Evolutionary conservation across 2,113 vertebrate species (phyloP), one percentile per base, ranked within the genome.

Genomic region (Otus sunia): DNA sequence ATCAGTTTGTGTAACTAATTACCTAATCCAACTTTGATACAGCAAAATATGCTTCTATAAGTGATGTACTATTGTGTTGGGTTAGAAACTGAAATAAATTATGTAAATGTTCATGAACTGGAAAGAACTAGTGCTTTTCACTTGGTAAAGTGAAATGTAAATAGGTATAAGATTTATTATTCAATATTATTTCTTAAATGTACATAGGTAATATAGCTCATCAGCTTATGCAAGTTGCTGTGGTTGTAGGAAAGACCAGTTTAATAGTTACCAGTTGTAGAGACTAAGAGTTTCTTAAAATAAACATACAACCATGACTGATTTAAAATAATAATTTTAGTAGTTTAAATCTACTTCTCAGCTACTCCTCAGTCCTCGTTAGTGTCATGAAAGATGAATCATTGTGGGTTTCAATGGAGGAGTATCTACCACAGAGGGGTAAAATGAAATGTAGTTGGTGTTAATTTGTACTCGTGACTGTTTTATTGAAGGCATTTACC

Each of bases 321-420:
- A 81, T 91, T 91, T 52, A 75, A 86, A 90, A 63, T 63, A 2
- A 27, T 88, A 18, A 15, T 64, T 87, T 96, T 72, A 63, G 30
- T 71, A 91, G 23, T 26, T 84, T 75, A 72, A 72, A 71, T 79
- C 64, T 92, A 36, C 49, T 86, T 84, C 59, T 87, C 32, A 73
- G 83, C 69, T 92, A 81, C 39, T 81, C 56, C 74, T 90, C 86
- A 94, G 39, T 69, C 66, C 43, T 94, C 14, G 3, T 66, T 50
- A 89, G 60, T 89, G 76, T 92, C 73, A 85, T 26, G 32, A 87
- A 89, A 82, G 66, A 76, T 94, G 77, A 94, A 58, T 96, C 86
- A 79, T n/a, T 56, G 39, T 86, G 23, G 12, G 25, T 92, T 92
- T 93, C 80, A 89, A 32, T 94, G 89, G 91, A 96, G 88, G 88